Percentiles rank a stretch among this genome's conserved stretches.
phyloP scores from a whole-genome alignment of 2,888 invertebrate genomes.

The Erynnis tages region DNA sequence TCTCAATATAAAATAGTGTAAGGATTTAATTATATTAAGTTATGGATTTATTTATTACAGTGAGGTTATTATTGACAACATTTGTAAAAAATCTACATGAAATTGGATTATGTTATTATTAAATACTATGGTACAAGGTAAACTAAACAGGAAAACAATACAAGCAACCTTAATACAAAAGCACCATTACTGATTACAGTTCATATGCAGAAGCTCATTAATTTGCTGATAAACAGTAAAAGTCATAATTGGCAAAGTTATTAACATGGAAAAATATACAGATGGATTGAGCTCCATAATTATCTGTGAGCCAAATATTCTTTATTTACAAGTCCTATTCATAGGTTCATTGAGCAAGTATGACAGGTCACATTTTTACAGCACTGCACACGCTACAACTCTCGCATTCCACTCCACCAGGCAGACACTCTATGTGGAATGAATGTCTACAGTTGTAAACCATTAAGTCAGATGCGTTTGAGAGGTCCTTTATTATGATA shows the following conservation, averaged over 20 bases:
- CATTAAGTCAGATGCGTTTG: constrained; percentile 86
- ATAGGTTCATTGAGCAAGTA: constrained; percentile 46
- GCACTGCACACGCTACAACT: constrained; percentile 69
- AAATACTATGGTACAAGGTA: constrained; percentile 1
- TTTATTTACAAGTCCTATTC: constrained; percentile 39
- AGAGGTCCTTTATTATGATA: constrained; percentile 87
- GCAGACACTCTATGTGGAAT: constrained; percentile 93
- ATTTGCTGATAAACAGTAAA: constrained; percentile 7
- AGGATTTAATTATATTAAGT: too few relatives aligned
- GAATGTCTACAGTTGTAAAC: constrained; percentile 95
- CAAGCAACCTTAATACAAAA: constrained; percentile 63
- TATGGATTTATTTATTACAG: neutral
- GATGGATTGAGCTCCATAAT: neutral
- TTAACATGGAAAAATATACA: neutral
- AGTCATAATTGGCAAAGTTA: neutral
- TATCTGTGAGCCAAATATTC: neutral
- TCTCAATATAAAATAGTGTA: too few relatives aligned
- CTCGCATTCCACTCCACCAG: constrained; percentile 61
- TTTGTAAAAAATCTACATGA: constrained; percentile 4
- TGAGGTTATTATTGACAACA: too few relatives aligned
- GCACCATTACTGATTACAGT: constrained; percentile 48
- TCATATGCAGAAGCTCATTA: constrained; percentile 9
- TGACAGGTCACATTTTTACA: constrained; percentile 62
- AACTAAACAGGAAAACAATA: constrained; percentile 44
- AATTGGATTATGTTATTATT: constrained; percentile 2